Evolutionary conservation across 2,888 invertebrate species (phyloP), one percentile per base, ranked within the genome.

Genomic region (Caenorhabditis becei): DNA sequence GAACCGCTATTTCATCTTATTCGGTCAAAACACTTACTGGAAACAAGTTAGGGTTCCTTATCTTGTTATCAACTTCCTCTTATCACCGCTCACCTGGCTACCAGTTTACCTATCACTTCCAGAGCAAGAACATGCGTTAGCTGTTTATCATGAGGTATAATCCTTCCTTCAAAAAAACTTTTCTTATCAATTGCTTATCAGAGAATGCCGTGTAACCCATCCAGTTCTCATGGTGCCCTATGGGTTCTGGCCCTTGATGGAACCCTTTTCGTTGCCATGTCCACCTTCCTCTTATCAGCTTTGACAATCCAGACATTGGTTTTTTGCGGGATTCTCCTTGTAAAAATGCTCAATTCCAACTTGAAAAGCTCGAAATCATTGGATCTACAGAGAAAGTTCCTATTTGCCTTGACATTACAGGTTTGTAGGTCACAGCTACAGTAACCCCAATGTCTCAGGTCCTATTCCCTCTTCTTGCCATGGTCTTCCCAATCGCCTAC

Each of bases 1-100:
- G 23, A 70, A 70, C 51, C 69, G 69, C 24, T 37, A 49, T 14
- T 51, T 51, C 37, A 35, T 70, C 1, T 24, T 70, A 20, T 37
- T 70, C 32, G 35, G 32, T 14, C 2, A 35, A 7, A 61, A 59
- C 23, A 49, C 28, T 20, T 28, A 0, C 18, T 70, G 69, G 69
- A 8, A 18, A 51, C 3, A 51, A 23, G 16, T 24, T 2, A 23
- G 51, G 8, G 24, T 10, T 24, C 23, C 51, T 8, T 51, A 14
- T 16, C 24, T 51, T 3, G 1, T 51, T 2, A 2, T 51, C 24
- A 51, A 51, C 24, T 8, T 51, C 5, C 20, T 51, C 4, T 1
- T 24, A 1, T 3, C 51, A 1, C 8, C 7, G 1, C 2, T 24
- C 11, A 2, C 8, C 51, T 51, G 23, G 20, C 11, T 51, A 2